Conservation (phyloP, 64 coral and sea anemone species). For the Montipora sp. region DNA sequence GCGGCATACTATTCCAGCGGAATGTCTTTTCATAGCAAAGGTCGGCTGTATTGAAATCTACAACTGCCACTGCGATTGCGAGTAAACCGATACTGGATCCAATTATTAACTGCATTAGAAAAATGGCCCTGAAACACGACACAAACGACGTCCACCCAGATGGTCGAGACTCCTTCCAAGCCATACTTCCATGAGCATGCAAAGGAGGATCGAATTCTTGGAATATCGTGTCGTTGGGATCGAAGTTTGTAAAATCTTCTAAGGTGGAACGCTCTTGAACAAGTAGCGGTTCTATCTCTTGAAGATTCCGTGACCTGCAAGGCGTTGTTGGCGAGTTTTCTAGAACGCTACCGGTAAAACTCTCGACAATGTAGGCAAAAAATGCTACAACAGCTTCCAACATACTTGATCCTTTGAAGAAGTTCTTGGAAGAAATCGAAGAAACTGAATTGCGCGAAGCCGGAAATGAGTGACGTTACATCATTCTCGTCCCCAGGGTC, state of each 20-base stretch:
- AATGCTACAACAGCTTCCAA: slow-evolving; percentile 43
- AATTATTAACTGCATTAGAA: slow-evolving; percentile 61
- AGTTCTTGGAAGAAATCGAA: background rate
- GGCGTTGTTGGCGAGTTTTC: slow-evolving; percentile 12
- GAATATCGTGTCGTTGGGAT: slow-evolving; percentile 30
- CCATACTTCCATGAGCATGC: background rate
- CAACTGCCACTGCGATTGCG: slow-evolving; percentile 46
- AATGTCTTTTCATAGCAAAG: slow-evolving; percentile 64
- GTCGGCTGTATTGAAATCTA: slow-evolving; percentile 76
- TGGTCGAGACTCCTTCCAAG: slow-evolving; percentile 6
- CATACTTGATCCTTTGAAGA: slow-evolving; percentile 17
- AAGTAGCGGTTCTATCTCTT: background rate
- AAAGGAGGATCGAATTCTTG: slow-evolving; percentile 48
- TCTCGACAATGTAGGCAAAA: slow-evolving; percentile 57
- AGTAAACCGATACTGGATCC: slow-evolving; percentile 52
- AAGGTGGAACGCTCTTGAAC: background rate
- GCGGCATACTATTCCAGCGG: slow-evolving; percentile 71
- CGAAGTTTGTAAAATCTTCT: slow-evolving; percentile 48
- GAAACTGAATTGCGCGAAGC: background rate
- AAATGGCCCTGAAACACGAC: slow-evolving; percentile 64
- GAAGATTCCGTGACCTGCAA: background rate
- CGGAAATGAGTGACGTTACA: too few species aligned
- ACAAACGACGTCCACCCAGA: background rate
- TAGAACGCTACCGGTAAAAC: slow-evolving; percentile 52
- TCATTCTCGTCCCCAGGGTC: too few species aligned